phyloP scores from a whole-genome alignment of 2,113 vertebrate species.

The Seriola dumerili region DNA sequence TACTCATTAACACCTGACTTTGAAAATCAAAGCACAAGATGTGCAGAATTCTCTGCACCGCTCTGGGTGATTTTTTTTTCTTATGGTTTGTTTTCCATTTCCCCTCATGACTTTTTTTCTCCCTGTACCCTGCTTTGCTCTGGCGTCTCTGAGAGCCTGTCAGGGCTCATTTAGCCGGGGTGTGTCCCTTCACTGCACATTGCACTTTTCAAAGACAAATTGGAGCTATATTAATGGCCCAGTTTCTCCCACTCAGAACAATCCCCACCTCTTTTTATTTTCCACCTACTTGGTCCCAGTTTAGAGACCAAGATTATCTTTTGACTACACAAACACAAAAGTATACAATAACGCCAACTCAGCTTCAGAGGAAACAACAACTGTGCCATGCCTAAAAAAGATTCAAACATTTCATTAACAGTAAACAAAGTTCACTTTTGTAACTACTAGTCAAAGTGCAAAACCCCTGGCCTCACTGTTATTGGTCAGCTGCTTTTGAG shows the following conservation, averaged over 20 bases:
- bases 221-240: conserved; percentile 48
- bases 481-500: conserved; percentile 19
- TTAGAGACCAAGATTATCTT: conserved; percentile 32
- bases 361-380: not conserved
- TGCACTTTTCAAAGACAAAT: conserved; percentile 63
- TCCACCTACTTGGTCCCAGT: conserved; percentile 41
- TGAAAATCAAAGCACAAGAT: not conserved
- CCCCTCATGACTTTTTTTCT: not conserved
- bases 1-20: not conserved
- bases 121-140: not conserved
- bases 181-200: conserved; percentile 53
- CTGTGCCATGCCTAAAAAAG: not conserved
- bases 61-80: conserved; percentile 11
- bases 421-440: not conserved
- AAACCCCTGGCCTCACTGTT: not conserved
- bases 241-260: conserved; percentile 37
- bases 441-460: not conserved
- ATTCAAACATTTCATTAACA: not conserved
- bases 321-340: conserved; percentile 1
- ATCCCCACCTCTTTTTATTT: conserved; percentile 29
- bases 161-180: conserved; percentile 72
- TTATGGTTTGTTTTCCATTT: conserved; percentile 48
- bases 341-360: not conserved
- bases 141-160: conserved; percentile 48
- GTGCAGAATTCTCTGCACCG: not conserved